Evolutionary conservation across 1,140 invertebrate species (phyloP).

Genomic region (Papilio helenus): DNA sequence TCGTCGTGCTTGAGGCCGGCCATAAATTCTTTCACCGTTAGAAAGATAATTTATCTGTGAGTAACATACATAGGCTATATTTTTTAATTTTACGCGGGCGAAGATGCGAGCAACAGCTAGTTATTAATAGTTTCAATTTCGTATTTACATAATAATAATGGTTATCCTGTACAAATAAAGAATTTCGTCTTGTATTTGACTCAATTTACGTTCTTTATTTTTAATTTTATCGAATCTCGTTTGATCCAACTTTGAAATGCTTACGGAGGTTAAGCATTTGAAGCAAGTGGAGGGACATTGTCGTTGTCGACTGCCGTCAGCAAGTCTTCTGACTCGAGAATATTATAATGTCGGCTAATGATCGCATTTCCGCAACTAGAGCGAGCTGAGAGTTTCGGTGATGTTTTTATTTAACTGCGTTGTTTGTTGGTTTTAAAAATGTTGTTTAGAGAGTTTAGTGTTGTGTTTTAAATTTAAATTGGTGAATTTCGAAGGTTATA

Average conservation of each 20-base stretch:
- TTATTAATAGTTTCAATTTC: too few relatives aligned
- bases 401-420: not conserved
- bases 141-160: too few relatives aligned
- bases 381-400: not conserved
- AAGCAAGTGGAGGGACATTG: slow-evolving; percentile 34
- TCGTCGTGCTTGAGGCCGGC: slow-evolving; percentile 73
- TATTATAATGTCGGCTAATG: slow-evolving; percentile 29
- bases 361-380: slow-evolving; percentile 21
- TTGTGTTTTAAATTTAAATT: not conserved
- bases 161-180: not conserved
- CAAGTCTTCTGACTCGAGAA: slow-evolving; percentile 17
- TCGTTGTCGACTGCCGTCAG: slow-evolving; percentile 27
- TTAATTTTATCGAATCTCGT: not conserved
- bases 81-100: too few relatives aligned
- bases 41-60: too few relatives aligned
- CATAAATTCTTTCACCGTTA: too few relatives aligned
- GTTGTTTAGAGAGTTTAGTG: not conserved
- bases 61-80: too few relatives aligned
- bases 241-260: not conserved
- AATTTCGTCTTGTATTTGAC: not conserved
- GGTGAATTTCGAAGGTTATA: not conserved
- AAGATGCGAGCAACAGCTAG: too few relatives aligned
- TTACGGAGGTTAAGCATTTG: slow-evolving; percentile 15
- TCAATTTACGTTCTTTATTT: not conserved
- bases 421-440: not conserved